phyloP scores from a whole-genome alignment of 2,113 vertebrate genomes.

The Pedetes capensis region DNA sequence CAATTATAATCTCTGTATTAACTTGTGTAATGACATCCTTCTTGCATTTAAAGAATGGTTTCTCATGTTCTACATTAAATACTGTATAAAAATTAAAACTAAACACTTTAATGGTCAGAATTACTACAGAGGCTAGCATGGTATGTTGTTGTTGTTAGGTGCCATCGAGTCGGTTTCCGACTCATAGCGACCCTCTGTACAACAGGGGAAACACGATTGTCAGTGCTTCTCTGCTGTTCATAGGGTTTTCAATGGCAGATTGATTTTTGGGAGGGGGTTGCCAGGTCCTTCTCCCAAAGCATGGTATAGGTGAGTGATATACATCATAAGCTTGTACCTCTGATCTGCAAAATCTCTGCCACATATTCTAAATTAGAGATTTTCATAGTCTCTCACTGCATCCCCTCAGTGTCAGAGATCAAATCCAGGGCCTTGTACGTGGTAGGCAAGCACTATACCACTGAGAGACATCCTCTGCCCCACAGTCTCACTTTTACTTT shows the following conservation, averaged over 20 bases:
- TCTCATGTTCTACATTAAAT: background rate
- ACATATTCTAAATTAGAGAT: background rate
- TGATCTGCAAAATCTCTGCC: background rate
- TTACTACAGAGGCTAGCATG: too few species aligned
- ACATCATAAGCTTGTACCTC: background rate
- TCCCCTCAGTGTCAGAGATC: background rate
- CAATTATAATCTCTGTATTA: background rate
- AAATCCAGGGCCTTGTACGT: background rate
- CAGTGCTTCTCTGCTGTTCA: too few species aligned
- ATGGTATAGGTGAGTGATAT: background rate
- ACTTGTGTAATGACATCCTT: background rate
- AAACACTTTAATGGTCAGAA: background rate
- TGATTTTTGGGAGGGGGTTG: too few species aligned
- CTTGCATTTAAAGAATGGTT: background rate
- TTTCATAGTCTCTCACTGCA: background rate
- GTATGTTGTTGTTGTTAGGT: too few species aligned
- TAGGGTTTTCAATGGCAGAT: too few species aligned
- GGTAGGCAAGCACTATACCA: background rate
- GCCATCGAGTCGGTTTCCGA: too few species aligned
- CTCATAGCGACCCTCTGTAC: too few species aligned
- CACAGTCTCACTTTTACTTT: background rate
- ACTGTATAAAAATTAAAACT: background rate
- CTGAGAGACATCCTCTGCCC: background rate
- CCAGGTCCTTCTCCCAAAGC: too few species aligned
- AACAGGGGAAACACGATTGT: too few species aligned